These are phyloP conservation scores for Pterocles gutturalis DNA, from an alignment of 2,113 vertebrate genomes.

Conservation along the genomic window DNA sequence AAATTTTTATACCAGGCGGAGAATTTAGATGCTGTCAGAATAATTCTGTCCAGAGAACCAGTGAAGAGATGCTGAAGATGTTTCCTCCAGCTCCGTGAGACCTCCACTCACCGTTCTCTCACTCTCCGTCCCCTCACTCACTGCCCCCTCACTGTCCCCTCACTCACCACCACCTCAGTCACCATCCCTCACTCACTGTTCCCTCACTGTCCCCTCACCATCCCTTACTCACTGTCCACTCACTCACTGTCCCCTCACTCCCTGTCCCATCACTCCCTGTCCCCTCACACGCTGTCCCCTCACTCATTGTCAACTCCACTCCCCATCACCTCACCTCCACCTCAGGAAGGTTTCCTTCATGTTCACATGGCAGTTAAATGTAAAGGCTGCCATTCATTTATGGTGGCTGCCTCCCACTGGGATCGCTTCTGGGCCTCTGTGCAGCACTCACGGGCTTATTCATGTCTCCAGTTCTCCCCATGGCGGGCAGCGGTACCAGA, in stretches of 20 bases:
- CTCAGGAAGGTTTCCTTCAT: not conserved
- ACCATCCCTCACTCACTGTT: not conserved
- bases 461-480: not conserved
- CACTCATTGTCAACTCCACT: not conserved
- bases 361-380: not conserved
- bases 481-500: not conserved
- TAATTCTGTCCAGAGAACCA: not conserved
- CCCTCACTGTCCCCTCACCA: not conserved
- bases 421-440: not conserved
- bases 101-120: not conserved
- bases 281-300: not conserved
- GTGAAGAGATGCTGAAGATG: not conserved
- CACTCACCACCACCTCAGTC: not conserved
- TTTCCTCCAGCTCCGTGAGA: not conserved
- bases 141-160: too few species aligned
- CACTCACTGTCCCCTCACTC: not conserved
- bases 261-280: not conserved
- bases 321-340: accelerated
- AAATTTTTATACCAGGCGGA: not conserved
- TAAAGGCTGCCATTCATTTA: not conserved
- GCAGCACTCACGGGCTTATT: accelerated
- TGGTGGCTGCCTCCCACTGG: accelerated
- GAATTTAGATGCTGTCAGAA: not conserved
- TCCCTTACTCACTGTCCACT: not conserved
- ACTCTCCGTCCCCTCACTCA: not conserved